Evolutionary conservation across 2,888 invertebrate species (phyloP), one percentile per base, ranked within the genome.

Genomic region (Troglohyphantes excavatus): DNA sequence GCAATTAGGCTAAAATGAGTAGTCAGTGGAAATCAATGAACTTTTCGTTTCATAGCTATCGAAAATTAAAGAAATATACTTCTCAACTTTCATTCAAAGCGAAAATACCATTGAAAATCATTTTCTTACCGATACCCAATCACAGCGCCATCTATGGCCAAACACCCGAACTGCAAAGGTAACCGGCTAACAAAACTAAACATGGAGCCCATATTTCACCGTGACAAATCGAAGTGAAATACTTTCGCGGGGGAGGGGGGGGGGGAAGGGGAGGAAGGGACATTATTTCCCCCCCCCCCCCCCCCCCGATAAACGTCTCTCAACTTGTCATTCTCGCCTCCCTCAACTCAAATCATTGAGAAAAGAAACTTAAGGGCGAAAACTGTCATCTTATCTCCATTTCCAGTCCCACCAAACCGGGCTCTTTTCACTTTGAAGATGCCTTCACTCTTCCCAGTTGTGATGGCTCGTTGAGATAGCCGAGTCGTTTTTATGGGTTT

Each of bases 261-360:
- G n/a, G n/a, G n/a, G n/a, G n/a, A n/a, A n/a, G n/a, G n/a, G n/a
- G n/a, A 46, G 29, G 27, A 46, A 61, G 33, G 59, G 19, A 29
- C 75, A 61, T 59, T 29, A 61, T 33, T 61, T 43, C 53, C 29
- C n/a, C n/a, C n/a, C n/a, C n/a, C n/a, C n/a, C n/a, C n/a, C n/a
- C n/a, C n/a, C n/a, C n/a, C n/a, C 19, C 68, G 68, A 82, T 72
- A 82, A 82, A 82, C 82, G 82, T 70, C 70, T 82, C 72, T 82
- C 70, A 29, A 72, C 39, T 46, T 82, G 82, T 82, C 82, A 70
- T 26, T 61, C 53, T 13, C 19, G 2, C 43, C 68, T 68, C 68
- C 29, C 68, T 65, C 65, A 79, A 65, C 79, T 43, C 17, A 13
- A 26, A 53, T 46, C 59, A 82, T 68, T 17, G 75, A 59, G 17